phyloP scores from a whole-genome alignment of 2,113 vertebrate species.

The Ptyas mucosa region DNA sequence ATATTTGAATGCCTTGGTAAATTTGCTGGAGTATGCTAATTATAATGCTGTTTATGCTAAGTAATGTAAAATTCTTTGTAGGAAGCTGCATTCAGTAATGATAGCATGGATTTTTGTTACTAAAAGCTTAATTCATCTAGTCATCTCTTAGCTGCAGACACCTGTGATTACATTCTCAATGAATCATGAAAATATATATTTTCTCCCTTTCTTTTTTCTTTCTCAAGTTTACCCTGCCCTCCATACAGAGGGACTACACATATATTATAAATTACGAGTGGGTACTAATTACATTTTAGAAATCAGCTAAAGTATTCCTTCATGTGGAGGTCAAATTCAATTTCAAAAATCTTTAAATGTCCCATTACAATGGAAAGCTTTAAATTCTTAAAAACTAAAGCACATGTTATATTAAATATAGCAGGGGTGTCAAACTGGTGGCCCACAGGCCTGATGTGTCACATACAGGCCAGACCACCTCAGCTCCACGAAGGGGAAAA shows the following conservation, averaged over 20 bases:
- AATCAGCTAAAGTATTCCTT: neutral
- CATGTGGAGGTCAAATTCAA: neutral
- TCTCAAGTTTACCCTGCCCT: neutral
- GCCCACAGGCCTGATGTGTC: too few species aligned
- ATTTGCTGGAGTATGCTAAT: neutral
- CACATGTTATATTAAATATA: neutral
- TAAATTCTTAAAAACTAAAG: neutral
- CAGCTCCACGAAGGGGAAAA: too few species aligned
- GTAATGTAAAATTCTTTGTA: neutral
- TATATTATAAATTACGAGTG: neutral
- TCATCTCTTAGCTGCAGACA: neutral
- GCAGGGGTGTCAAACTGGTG: too few species aligned
- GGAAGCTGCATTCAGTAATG: neutral
- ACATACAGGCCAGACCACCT: too few species aligned
- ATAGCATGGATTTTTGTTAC: neutral
- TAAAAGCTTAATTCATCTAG: neutral
- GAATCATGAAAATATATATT: constrained; percentile 5
- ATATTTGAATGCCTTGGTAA: neutral
- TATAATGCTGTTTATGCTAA: neutral
- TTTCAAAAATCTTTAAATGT: neutral
- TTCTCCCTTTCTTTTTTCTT: neutral
- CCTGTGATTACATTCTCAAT: neutral
- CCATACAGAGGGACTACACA: neutral
- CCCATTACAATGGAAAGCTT: neutral
- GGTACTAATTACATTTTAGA: neutral